Evolutionary conservation across 2,888 invertebrate species (phyloP), one percentile per base, ranked within the genome.

Genomic region (Agrochola lychnidis): DNA sequence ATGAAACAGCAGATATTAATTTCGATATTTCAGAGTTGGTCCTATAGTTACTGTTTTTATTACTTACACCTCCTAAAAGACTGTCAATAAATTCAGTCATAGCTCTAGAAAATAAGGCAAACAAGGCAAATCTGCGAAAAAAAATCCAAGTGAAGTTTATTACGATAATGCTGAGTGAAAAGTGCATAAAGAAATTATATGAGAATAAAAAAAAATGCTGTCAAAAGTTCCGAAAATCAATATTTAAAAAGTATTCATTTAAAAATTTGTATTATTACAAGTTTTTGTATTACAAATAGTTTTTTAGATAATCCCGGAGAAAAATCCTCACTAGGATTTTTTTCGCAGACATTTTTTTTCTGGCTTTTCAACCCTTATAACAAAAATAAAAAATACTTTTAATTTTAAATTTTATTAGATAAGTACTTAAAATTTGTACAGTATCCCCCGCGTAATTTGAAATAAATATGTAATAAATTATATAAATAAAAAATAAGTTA

Each of bases 401-500:
- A 25, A 63, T 86, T 87, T 79, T 74, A 48, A 69, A 40, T 87
- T 92, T 92, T 90, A 91, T 87, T 90, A 57, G n/a, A 57, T 81
- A 78, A 40, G 42, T 81, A 88, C 87, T 80, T 62, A 86, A 89
- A 88, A 87, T 85, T 89, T 88, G 76, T 71, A 76, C 78, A 59
- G 76, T 64, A 70, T 66, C 71, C 70, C 59, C 66, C 74, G 62
- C 75, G 67, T 69, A 79, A 82, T 79, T 83, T 78, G 70, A 73
- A 84, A 88, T 89, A 91, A 89, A 92, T 89, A 90, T 90, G 84
- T 87, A 86, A 91, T 90, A 91, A 89, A 90, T 88, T 84, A 90
- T 72, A 82, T 87, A 91, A 83, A 91, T 88, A 84, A 89, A 84
- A 85, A 84, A 89, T 88, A 89, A 89, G 56, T 89, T 80, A 89